Evolutionary conservation across 2,113 vertebrate genomes (phyloP).

Genomic region (Galemys pyrenaicus): DNA sequence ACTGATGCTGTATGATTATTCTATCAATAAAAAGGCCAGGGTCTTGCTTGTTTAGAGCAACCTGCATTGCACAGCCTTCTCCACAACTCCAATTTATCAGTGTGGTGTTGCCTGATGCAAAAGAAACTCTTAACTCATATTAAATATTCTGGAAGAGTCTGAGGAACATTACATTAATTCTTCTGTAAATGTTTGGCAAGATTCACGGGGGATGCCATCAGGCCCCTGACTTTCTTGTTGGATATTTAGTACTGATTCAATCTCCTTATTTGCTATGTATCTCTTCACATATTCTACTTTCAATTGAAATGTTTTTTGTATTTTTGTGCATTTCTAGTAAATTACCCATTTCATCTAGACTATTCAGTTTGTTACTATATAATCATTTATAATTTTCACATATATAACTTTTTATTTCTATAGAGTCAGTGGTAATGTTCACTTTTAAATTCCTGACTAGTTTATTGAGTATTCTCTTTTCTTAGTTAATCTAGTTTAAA

Average conservation of each 20-base stretch:
- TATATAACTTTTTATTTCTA: background rate
- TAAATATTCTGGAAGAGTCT: background rate
- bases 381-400: background rate
- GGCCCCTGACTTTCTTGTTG: background rate
- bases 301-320: background rate
- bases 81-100: no score
- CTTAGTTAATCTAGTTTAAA: background rate
- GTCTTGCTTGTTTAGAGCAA: no score
- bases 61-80: no score
- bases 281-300: background rate
- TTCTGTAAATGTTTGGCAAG: constrained; percentile 12
- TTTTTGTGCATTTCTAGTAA: background rate
- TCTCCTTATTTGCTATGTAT: background rate
- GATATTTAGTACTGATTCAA: background rate
- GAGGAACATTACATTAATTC: background rate
- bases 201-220: background rate
- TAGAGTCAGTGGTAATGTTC: background rate
- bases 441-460: background rate
- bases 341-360: background rate
- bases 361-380: background rate
- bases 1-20: no score
- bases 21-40: no score
- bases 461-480: background rate
- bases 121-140: background rate
- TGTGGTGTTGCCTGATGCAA: no score